Conservation (phyloP, 2,888 invertebrate genomes). For the Andrena dorsata region DNA sequence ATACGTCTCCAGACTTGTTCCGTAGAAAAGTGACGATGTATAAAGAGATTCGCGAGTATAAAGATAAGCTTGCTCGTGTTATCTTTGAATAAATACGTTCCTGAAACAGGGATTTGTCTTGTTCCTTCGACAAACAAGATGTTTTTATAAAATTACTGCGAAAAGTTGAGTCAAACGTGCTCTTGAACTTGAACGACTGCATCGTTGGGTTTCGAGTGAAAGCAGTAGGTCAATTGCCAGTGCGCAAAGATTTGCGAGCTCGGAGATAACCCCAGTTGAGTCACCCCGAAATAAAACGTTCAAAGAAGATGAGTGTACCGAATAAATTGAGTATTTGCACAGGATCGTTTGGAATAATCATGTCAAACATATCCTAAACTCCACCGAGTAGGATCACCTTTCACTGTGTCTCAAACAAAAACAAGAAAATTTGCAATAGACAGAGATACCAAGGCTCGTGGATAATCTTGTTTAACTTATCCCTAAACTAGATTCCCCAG, state of each 20-base stretch:
- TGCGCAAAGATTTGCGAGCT: slow-evolving; percentile 13
- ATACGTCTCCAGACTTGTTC: not conserved
- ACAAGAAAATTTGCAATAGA: not conserved
- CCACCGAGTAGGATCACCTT: too few relatives aligned
- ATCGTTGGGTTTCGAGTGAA: not conserved
- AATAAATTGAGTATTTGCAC: slow-evolving; percentile 1
- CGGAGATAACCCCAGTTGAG: not conserved
- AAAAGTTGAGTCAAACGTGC: not conserved
- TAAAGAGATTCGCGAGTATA: not conserved
- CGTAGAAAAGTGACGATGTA: not conserved
- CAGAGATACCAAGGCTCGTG: not conserved
- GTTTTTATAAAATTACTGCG: not conserved
- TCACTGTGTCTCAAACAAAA: too few relatives aligned
- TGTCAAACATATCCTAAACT: not conserved
- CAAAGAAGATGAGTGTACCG: not conserved
- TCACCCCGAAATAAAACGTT: not conserved
- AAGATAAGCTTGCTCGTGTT: not conserved
- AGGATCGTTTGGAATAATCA: not conserved
- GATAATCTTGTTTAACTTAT: not conserved
- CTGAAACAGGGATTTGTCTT: not conserved
- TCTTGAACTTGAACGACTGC: not conserved
- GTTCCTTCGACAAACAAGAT: not conserved
- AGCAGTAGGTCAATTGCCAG: slow-evolving; percentile 6
- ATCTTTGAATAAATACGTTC: slow-evolving; percentile 7
- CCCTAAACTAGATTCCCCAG: too few relatives aligned